These are phyloP conservation scores for Drosophila hamatofila DNA, from an alignment of 2,888 invertebrate species.

Conservation along the genomic window DNA sequence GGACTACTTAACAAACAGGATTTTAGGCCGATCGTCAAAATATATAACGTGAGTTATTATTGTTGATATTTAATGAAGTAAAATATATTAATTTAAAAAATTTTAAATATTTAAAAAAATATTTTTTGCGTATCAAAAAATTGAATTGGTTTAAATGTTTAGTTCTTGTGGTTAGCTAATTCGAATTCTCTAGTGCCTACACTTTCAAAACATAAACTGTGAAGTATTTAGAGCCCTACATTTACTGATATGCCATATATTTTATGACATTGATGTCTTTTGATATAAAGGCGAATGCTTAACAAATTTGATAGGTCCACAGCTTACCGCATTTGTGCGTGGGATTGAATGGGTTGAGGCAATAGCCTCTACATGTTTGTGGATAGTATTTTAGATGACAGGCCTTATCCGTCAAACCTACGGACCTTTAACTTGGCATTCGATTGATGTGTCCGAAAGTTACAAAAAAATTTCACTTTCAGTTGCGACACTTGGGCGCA, in stretches of 20 bases:
- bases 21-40: slow-evolving; percentile 14
- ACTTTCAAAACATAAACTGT: not conserved
- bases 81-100: not conserved
- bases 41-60: slow-evolving; percentile 39
- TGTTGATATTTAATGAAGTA: not conserved
- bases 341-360: slow-evolving; percentile 33
- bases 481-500: slow-evolving; percentile 68
- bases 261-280: slow-evolving; percentile 12
- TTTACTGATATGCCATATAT: not conserved
- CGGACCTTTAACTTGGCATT: slow-evolving; percentile 42
- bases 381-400: slow-evolving; percentile 20
- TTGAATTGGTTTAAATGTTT: not conserved
- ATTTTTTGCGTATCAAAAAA: not conserved
- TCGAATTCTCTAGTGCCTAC: not conserved
- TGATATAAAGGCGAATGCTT: slow-evolving; percentile 14
- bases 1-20: slow-evolving; percentile 18
- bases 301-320: slow-evolving; percentile 1
- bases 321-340: slow-evolving; percentile 31
- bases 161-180: not conserved
- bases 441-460: slow-evolving; percentile 54
- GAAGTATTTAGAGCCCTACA: not conserved
- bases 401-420: slow-evolving; percentile 42
- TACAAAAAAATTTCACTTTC: slow-evolving; percentile 75
- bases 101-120: too few relatives aligned
- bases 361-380: not conserved